Base-by-base conservation (phyloP, 2,888 invertebrate species). In the Ceratothoa steindachneri region DNA sequence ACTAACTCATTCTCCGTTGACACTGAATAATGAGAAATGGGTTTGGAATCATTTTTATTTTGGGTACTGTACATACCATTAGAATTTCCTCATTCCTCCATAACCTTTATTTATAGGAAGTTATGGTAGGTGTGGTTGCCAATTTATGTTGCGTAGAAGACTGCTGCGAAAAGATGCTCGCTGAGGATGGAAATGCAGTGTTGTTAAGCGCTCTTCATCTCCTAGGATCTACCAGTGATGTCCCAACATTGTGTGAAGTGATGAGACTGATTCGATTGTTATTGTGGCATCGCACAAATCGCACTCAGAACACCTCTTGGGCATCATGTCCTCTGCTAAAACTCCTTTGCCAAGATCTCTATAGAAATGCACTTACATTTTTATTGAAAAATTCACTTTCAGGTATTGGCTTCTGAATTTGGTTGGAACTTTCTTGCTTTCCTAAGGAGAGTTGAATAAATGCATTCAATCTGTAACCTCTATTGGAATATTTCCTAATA, bases 101-200 rank as follows among this genome's bases (percentile, higher is more conserved):
- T n/a, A n/a, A n/a, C n/a, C 41, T 41, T 7, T 71, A 77, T 75
- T 82, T 84, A 51, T 81, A 88, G 88, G 95, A 95, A 86, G 91
- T 95, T 80, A 85, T 93, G 51, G 85, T 95, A 19, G 95, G 95
- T 4, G 91, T 93, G 71, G 86, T 93, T 74, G 92, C 90, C 0
- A 95, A 95, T 84, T 90, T 95, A 88, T 90, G 91, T 77, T 90
- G 90, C 81, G 87, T 89, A 75, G 86, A 87, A 73, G 87, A 87
- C 76, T 87, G 89, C 1, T 87, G 90, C 22, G 84, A 86, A 69
- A 85, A 85, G 28, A 84, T 90, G 9, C 60, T 60, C 12, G 24
- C n/a, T 1, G 24, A 60, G 60, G 22, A n/a, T 15, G 19, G 27
- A 2, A 60, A n/a, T 24, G 41, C 5, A 41, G 41, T 41, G 41